Evolutionary conservation across 2,888 invertebrate genomes (phyloP), one percentile per base, ranked within the genome.

Genomic region (Mongoloraphidia duomilia): DNA sequence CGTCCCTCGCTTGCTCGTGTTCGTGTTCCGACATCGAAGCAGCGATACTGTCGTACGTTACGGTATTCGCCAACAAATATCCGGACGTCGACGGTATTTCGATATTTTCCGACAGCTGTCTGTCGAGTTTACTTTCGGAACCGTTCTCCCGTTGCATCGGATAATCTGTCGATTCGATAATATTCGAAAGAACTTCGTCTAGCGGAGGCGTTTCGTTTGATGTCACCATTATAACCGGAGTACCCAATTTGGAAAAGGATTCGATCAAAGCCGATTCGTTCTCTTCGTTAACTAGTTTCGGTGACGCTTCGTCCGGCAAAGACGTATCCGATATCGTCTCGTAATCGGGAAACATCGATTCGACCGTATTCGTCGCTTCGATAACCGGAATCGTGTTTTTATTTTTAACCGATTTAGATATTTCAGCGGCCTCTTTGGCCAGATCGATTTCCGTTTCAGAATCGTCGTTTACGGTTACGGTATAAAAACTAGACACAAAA

Each of bases 41-140:
- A 26, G 77, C 59, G 0, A 77, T 75, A 0, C 68, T 73, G 53
- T 77, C 76, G 53, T 76, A 75, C 43, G 74, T 74, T 43, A 78
- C 75, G 0, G 75, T 75, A 54, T 76, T 77, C 9, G 80, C 77
- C 61, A 82, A 73, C 43, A 80, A 63, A 62, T 77, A 80, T 17
- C 76, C 77, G 53, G 80, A 80, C 1, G 79, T 80, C 0, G 80
- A 80, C 4, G 79, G 76, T 60, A 77, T 69, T 55, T 69, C 67
- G 2, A 65, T 64, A 44, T 61, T 65, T 10, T 72, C 73, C 13
- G 71, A 69, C 10, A 70, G 52, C 44, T 48, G 52, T 44, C 69
- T 69, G 51, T 71, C 72, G 41, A 67, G 71, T 46, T 69, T 67
- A 0, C 69, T 65, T 2, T 53, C 52, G 9, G 53, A 53, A 39